Evolutionary conservation across 2,888 invertebrate species (phyloP).

Genomic region (Erannis defoliaria): DNA sequence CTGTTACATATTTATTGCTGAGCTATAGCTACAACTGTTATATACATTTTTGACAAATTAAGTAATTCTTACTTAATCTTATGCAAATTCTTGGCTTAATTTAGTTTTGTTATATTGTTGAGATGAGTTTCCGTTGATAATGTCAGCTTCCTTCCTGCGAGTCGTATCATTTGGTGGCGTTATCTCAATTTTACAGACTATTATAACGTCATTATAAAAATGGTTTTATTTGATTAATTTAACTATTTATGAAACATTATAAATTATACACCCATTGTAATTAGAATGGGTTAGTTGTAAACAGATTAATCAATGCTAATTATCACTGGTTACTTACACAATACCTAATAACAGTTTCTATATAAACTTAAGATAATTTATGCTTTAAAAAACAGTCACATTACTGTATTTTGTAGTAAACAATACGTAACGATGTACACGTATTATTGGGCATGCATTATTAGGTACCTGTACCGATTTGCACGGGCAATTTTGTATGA

Average conservation of each 20-base stretch:
- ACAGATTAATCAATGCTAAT: not conserved
- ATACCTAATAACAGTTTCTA: not conserved
- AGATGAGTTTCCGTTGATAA: constrained; percentile 75
- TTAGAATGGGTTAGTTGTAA: not conserved
- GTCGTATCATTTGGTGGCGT: constrained; percentile 46
- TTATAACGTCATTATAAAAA: constrained; percentile 20
- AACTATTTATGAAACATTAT: not conserved
- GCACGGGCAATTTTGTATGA: too few relatives aligned
- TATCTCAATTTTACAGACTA: constrained; percentile 34
- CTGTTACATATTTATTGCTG: not conserved
- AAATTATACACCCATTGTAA: not conserved
- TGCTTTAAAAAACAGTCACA: too few relatives aligned
- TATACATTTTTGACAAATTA: constrained; percentile 1
- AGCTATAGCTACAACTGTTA: constrained; percentile 5
- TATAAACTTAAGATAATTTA: too few relatives aligned
- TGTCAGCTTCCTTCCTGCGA: constrained; percentile 72
- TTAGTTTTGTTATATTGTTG: constrained; percentile 45
- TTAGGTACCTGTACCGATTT: too few relatives aligned
- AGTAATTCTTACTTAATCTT: constrained; percentile 24
- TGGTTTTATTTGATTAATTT: constrained; percentile 11
- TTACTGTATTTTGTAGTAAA: too few relatives aligned
- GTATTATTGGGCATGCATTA: too few relatives aligned
- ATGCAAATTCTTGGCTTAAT: constrained; percentile 44
- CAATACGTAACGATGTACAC: too few relatives aligned
- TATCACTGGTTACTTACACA: too few relatives aligned